phyloP scores from a whole-genome alignment of 2,888 invertebrate genomes.

The Halictus quadricinctus region DNA sequence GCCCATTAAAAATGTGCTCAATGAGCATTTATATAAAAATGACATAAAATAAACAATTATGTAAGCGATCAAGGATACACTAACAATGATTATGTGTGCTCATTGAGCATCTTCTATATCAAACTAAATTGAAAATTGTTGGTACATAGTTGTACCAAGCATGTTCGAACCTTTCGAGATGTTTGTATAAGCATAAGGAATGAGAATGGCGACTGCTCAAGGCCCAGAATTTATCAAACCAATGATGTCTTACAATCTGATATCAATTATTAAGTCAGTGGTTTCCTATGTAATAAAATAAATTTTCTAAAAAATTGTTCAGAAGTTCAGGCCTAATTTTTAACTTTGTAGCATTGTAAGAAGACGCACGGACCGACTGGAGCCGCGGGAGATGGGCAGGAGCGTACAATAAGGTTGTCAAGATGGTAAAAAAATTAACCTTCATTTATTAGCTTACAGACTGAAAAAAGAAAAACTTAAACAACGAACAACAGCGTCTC shows the following conservation, averaged over 20 bases:
- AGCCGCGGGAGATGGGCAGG: neutral
- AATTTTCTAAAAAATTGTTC: neutral
- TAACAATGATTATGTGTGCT: neutral
- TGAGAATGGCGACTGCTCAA: neutral
- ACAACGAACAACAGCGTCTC: conserved; percentile 64
- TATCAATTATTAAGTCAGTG: neutral
- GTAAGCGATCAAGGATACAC: too few relatives aligned
- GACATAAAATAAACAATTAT: too few relatives aligned
- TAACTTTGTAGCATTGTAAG: neutral
- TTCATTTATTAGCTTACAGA: conserved; percentile 78
- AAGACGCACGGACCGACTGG: neutral
- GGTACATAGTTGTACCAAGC: too few relatives aligned
- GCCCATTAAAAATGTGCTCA: too few relatives aligned
- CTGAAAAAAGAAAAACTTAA: conserved; percentile 75
- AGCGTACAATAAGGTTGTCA: conserved; percentile 12
- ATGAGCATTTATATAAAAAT: too few relatives aligned
- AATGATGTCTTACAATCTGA: neutral
- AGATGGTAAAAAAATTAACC: conserved; percentile 76
- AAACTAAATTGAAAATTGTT: too few relatives aligned
- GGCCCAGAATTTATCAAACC: neutral
- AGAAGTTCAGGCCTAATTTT: neutral
- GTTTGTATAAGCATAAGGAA: too few relatives aligned
- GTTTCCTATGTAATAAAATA: neutral
- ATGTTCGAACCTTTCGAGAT: too few relatives aligned
- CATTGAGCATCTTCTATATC: neutral